Base-by-base conservation (phyloP, 1,140 invertebrate genomes). In the Drosophila sulfurigaster region DNA sequence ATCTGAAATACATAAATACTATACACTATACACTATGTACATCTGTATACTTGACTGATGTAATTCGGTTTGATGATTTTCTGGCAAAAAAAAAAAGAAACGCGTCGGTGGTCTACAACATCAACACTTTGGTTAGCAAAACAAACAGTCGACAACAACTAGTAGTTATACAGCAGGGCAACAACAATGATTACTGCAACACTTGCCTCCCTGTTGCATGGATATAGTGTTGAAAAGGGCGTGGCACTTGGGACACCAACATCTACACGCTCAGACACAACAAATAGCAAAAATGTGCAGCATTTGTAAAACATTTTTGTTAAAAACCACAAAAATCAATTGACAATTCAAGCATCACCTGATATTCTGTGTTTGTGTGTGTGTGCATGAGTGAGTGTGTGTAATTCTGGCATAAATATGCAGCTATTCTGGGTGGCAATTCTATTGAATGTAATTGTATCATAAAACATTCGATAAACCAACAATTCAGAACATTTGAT, bases 111-210 rank as follows among this genome's bases (percentile, higher is more conserved):
- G 77, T 75, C 83, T 75, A 82, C 85, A 91, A 91, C 82, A 86
- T 91, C 89, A 91, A 91, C 89, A 91, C 85, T 82, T 89, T 89
- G 89, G 89, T 91, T 91, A 89, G 77, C 77, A 89, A 91, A 91
- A 91, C 71, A 82, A 82, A 87, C 73, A 78, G 65, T 67, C 67
- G 75, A 79, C 81, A 86, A 69, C 81, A 70, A 75, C 81, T 75
- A 78, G 71, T 51, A 74, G 52, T 54, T 51, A 68, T 71, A 88
- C 85, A 88, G 78, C 78, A 74, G 83, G 59, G 20, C 54, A 52
- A 63, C 54, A 77, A 70, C 76, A 72, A 70, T 64, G 83, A 79
- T 75, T 65, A 58, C 62, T 48, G 48, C 43, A 66, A 46, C 35
- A 54, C 38, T 13, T 13, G 48, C 64, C 51, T 4, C 45, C 59